Evolutionary conservation across 2,888 invertebrate genomes (phyloP).

Genomic region (Conus canariensis): DNA sequence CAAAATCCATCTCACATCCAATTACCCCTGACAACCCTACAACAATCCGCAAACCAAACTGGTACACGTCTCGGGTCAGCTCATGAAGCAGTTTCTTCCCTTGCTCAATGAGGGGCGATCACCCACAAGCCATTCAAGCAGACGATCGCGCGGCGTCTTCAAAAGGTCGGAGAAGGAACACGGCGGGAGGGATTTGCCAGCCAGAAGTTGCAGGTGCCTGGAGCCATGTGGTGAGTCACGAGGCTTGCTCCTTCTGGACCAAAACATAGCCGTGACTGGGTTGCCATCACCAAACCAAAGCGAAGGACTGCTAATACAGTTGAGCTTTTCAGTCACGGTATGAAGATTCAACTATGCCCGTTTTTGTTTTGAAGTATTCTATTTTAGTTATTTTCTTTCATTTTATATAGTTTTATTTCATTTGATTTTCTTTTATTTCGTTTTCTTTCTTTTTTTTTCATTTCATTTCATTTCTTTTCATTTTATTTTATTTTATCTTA

Average conservation of each 20-base stretch:
- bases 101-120: slow-evolving; percentile 25
- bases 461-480: too few species aligned
- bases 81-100: slow-evolving; percentile 25
- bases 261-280: background rate
- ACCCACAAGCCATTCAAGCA: background rate
- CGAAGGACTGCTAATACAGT: too few species aligned
- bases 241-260: background rate
- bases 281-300: too few species aligned
- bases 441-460: too few species aligned
- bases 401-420: too few species aligned
- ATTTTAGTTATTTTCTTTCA: too few species aligned
- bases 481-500: too few species aligned
- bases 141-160: slow-evolving; percentile 9
- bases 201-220: background rate
- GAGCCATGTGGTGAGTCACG: background rate
- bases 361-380: too few species aligned
- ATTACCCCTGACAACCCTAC: background rate
- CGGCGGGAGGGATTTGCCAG: background rate
- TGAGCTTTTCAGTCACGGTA: too few species aligned
- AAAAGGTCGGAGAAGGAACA: background rate
- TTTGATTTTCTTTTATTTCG: too few species aligned
- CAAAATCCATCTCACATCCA: background rate
- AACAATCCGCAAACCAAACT: slow-evolving; percentile 28
- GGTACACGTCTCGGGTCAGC: background rate
- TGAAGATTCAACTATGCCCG: too few species aligned